Evolutionary conservation across 2,888 invertebrate species (phyloP).

Genomic region (Antitype chi): DNA sequence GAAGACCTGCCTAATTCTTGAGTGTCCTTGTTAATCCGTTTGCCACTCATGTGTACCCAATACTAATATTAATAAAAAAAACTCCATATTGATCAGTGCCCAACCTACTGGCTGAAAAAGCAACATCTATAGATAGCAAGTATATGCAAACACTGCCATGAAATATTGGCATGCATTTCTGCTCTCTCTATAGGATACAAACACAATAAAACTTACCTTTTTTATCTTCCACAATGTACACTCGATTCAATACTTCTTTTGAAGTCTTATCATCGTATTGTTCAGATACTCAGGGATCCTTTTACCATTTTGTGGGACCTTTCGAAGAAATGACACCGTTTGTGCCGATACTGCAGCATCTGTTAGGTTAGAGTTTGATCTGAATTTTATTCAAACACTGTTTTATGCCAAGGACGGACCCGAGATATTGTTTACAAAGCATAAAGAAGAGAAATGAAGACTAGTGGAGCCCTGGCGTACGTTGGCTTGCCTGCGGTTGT

Average conservation of each 20-base stretch:
- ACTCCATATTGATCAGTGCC: neutral
- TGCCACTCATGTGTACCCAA: neutral
- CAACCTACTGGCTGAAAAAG: neutral
- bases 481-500: conserved; percentile 70
- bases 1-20: neutral
- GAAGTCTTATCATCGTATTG: conserved; percentile 38
- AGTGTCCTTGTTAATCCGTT: neutral
- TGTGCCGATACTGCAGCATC: conserved; percentile 39
- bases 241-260: conserved; percentile 30
- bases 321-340: conserved; percentile 34
- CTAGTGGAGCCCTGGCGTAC: conserved; percentile 73
- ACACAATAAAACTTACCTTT: conserved; percentile 38
- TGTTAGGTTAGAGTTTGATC: conserved; percentile 58
- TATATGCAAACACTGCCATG: neutral
- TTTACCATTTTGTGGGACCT: conserved; percentile 28
- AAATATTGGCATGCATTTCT: conserved; percentile 30
- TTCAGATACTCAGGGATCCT: conserved; percentile 32
- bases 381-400: conserved; percentile 72
- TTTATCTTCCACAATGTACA: conserved; percentile 41
- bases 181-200: conserved; percentile 1
- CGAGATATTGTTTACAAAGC: conserved; percentile 77
- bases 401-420: conserved; percentile 64
- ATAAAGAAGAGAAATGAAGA: conserved; percentile 79
- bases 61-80: neutral
- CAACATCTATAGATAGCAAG: neutral